Conservation (phyloP, 2,113 vertebrate genomes). For the Colistium nudipinnis region DNA sequence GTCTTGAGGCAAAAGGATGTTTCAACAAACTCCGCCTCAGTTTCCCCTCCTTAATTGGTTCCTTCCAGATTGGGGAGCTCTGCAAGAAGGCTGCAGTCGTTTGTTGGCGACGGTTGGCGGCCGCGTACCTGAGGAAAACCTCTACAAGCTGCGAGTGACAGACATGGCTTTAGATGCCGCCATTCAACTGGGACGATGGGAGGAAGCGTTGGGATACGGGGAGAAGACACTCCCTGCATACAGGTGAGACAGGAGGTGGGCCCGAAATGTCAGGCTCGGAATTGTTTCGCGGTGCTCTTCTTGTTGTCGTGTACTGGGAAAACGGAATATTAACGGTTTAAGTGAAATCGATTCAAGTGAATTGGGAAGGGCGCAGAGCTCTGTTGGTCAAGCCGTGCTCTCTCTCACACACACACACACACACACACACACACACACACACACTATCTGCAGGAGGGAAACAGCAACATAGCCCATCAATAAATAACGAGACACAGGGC, state of each 20-base stretch:
- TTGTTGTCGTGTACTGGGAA: neutral
- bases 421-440: conserved; percentile 21
- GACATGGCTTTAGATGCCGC: conserved; percentile 90
- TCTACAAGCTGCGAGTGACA: conserved; percentile 88
- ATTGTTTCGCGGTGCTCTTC: neutral
- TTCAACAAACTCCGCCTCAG: neutral
- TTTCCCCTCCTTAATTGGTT: conserved; percentile 48
- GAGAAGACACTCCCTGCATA: conserved; percentile 86
- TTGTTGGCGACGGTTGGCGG: conserved; percentile 70
- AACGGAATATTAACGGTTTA: neutral
- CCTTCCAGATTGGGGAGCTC: conserved; percentile 84
- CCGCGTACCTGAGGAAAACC: conserved; percentile 87
- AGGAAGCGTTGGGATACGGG: conserved; percentile 85
- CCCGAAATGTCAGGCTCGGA: neutral
- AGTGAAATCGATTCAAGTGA: neutral
- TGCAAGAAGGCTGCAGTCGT: conserved; percentile 77
- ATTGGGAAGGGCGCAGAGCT: conserved; percentile 33
- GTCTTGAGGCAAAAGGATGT: neutral
- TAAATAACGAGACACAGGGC: conserved; percentile 49
- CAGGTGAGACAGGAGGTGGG: conserved; percentile 85
- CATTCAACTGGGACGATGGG: conserved; percentile 85
- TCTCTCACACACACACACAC: conserved; percentile 15
- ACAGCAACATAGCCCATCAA: conserved; percentile 42
- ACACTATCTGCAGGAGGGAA: conserved; percentile 48
- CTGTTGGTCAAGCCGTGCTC: conserved; percentile 15